A percentile compares a stretch with the other conserved stretches of the same genome.
Evolutionary conservation across 1,140 invertebrate genomes (phyloP).

Genomic region (Philotrypesis tridentata): DNA sequence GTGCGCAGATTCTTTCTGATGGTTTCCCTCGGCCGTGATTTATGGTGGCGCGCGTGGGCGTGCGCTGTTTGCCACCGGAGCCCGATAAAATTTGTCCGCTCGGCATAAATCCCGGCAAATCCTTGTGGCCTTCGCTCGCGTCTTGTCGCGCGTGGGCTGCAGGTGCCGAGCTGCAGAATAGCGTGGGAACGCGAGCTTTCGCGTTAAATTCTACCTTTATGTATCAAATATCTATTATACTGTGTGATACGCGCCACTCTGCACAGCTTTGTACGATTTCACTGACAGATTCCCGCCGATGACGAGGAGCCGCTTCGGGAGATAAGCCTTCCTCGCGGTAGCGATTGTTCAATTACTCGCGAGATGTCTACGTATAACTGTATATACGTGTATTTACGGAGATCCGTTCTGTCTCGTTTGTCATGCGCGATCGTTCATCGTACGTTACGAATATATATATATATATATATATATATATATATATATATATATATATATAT

Average conservation of each 20-base stretch:
- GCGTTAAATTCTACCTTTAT: neutral
- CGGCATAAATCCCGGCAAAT: constrained; percentile 72
- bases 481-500: no score
- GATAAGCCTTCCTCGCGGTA: neutral
- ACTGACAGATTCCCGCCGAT: no score
- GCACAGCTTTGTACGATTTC: no score
- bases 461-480: no score
- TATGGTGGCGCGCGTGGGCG: constrained; percentile 69
- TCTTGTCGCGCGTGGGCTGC: constrained; percentile 54
- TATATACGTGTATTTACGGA: no score
- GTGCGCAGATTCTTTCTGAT: neutral
- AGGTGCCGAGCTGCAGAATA: constrained; percentile 39
- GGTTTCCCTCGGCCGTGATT: constrained; percentile 60
- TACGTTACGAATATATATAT: no score
- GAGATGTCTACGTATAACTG: no score
- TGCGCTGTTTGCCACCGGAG: constrained; percentile 71
- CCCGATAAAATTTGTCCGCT: constrained; percentile 73
- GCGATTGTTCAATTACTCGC: neutral
- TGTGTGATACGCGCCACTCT: neutral
- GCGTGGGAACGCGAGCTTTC: constrained; percentile 11
- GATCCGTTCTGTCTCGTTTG: neutral
- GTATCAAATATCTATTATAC: neutral
- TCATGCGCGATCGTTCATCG: neutral
- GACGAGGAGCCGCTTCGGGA: neutral
- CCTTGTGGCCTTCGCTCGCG: constrained; percentile 32